Evolutionary conservation across 2,113 vertebrate genomes (phyloP), one percentile per base, ranked within the genome.

Genomic region (Toxostoma redivivum): DNA sequence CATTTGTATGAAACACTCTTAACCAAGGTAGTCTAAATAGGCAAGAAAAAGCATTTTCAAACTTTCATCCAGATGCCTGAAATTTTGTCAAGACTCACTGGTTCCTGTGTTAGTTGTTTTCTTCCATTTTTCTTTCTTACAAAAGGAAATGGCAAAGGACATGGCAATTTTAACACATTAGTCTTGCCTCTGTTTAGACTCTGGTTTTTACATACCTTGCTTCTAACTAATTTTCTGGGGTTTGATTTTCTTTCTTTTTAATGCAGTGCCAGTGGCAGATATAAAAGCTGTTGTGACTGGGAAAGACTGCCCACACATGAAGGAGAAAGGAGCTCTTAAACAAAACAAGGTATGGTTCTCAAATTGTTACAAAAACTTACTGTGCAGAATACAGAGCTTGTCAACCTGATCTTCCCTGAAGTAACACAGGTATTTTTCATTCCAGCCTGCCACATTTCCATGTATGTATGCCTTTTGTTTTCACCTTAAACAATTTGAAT

Each of bases 231-330:
- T 95, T 90, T 92, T 80, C 58, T 87, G 90, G 23, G 86, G 82
- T 81, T 87, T 89, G 24, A 44, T 87, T 94, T 94, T 94, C n/a
- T 81, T 78, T 81, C 57, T 96, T 85, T 92, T 84, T 76, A 79
- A 96, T 97, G 57, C 98, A 99, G 99, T 99, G 97, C 99, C 99
- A 31, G 99, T 99, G 98, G 99, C 99, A 95, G 99, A 99, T 97
- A 99, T 99, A 98, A 99, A 99, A 98, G 99, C 99, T 77, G 98
- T 99, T 94, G 98, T 99, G 98, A 99, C 99, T 65, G 99, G 99
- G 94, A 99, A 99, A 95, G 99, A 99, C 97, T 99, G 99, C 95
- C 99, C 99, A 94, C 99, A 99, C 95, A 99, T 99, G 99, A 99
- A 99, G 97, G 99, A 99, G 97, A 99, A 99, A 97, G 99, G 99